Evolutionary conservation across 2,113 vertebrate genomes (phyloP), one percentile per base, ranked within the genome.

Genomic region (Crotalus horridus): DNA sequence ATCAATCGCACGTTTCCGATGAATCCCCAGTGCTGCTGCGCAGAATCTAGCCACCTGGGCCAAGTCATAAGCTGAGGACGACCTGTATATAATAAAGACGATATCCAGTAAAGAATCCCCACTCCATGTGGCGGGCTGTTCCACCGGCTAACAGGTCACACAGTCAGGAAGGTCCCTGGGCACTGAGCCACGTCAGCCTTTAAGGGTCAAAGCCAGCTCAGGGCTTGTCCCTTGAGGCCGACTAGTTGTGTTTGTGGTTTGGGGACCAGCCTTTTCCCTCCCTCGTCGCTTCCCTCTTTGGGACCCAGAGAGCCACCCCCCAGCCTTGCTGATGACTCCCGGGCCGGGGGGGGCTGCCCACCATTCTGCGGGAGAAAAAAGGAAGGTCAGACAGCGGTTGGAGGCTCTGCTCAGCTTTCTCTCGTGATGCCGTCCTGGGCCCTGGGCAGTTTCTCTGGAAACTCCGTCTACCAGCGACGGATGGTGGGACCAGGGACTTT

Each of bases 321-420:
- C 15, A 58, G 39, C 55, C 55, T 59, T 69, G 46, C 53, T 85
- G 74, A 56, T 54, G 26, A 91, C 20, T 17, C 24, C 12, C 0
- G 0, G 43, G 74, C 43, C 26, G 17, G 6, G 6, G 4, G 1
- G 4, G 3, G 6, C 6, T n/a, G 2, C 69, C 39, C 33, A 0
- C 33, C 6, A 9, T 81, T 81, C 1, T 5, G 69, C 17, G 39
- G 69, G 39, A 20, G 59, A 74, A 74, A 92, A 81, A 26, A 46
- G 87, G 86, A 89, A 92, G 59, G 86, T 33, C 10, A 20, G 33
- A 6, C 4, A 21, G 69, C 17, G 54, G 51, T 93, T 23, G 55
- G 3, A 5, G 86, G 21, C 48, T 48, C 33, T 4, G 13, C 17
- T 6, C 23, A 3, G 0, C 23, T n/a, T 11, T 69, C 46, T 46